phyloP scores from a whole-genome alignment of 1,140 invertebrate genomes.

The Asbolus verrucosus region DNA sequence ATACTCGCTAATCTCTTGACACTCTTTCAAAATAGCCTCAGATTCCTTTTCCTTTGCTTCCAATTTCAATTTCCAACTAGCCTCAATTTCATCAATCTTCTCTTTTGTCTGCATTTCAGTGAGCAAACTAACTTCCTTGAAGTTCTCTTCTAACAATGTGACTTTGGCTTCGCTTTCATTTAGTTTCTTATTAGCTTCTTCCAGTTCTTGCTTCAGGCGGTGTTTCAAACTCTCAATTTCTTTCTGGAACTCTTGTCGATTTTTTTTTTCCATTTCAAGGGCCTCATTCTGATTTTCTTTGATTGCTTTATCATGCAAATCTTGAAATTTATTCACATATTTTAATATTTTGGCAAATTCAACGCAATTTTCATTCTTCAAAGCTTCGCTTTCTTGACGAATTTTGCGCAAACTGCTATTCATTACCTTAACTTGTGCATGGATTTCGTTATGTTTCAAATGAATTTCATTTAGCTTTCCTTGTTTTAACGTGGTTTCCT shows the following conservation, averaged over 20 bases:
- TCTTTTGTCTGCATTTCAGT: constrained; percentile 63
- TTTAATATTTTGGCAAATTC: constrained; percentile 16
- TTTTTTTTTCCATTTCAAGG: neutral
- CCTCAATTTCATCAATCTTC: constrained; percentile 65
- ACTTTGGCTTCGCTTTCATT: constrained; percentile 58
- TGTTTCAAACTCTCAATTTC: neutral
- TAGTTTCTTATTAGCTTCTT: constrained; percentile 11
- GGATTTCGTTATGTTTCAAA: neutral
- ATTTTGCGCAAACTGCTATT: constrained; percentile 49
- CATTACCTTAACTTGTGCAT: constrained; percentile 35
- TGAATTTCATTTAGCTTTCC: too few relatives aligned
- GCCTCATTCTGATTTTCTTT: neutral
- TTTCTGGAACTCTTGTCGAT: neutral
- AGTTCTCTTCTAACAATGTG: constrained; percentile 57
- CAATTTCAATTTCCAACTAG: constrained; percentile 62
- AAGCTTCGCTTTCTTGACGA: constrained; percentile 59
- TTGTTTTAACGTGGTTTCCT: too few relatives aligned
- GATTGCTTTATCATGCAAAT: constrained; percentile 4
- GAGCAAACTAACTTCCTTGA: constrained; percentile 58
- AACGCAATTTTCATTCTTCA: constrained; percentile 45
- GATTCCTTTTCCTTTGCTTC: constrained; percentile 65
- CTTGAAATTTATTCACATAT: constrained; percentile 3
- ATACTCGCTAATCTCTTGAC: constrained; percentile 68
- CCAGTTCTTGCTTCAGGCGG: constrained; percentile 2
- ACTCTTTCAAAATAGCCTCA: constrained; percentile 67